Conservation (phyloP, 2,888 invertebrate genomes). For the Theodoxus fluviatilis region DNA sequence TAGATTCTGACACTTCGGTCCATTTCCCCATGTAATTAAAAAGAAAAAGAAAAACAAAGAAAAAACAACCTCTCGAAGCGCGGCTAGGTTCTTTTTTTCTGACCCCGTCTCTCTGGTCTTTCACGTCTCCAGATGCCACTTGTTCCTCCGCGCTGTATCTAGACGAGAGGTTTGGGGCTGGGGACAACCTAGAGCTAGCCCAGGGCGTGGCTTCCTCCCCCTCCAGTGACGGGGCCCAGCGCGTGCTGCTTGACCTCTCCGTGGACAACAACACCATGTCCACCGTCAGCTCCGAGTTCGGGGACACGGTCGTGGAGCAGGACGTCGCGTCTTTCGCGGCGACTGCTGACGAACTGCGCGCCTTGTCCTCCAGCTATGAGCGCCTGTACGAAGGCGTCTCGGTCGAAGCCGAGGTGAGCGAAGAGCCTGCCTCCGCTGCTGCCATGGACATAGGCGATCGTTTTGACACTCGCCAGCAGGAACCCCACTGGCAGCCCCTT, state of each 20-base stretch:
- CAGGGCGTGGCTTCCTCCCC: too few species aligned
- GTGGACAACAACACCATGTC: conserved; percentile 51
- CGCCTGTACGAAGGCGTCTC: conserved; percentile 50
- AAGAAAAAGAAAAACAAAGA: too few species aligned
- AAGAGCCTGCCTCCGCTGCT: conserved; percentile 42
- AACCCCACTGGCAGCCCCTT: conserved; percentile 42
- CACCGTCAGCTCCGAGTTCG: conserved; percentile 45
- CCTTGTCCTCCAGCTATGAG: conserved; percentile 49
- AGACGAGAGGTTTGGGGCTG: too few species aligned
- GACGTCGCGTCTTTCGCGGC: conserved; percentile 25
- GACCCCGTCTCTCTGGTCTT: too few species aligned
- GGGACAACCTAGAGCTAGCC: too few species aligned
- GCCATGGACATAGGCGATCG: conserved; percentile 56
- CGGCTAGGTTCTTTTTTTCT: too few species aligned
- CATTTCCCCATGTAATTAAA: too few species aligned
- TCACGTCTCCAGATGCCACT: too few species aligned
- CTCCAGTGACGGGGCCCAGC: conserved; percentile 51
- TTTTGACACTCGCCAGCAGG: conserved; percentile 54
- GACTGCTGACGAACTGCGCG: conserved; percentile 19
- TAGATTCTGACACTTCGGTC: too few species aligned
- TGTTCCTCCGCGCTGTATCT: too few species aligned
- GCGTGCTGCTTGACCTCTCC: conserved; percentile 59
- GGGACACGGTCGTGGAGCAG: conserved; percentile 34
- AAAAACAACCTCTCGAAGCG: too few species aligned
- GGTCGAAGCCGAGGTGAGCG: conserved; percentile 41